Evolutionary conservation across 2,113 vertebrate genomes (phyloP).

Genomic region (Zosterops borbonicus): DNA sequence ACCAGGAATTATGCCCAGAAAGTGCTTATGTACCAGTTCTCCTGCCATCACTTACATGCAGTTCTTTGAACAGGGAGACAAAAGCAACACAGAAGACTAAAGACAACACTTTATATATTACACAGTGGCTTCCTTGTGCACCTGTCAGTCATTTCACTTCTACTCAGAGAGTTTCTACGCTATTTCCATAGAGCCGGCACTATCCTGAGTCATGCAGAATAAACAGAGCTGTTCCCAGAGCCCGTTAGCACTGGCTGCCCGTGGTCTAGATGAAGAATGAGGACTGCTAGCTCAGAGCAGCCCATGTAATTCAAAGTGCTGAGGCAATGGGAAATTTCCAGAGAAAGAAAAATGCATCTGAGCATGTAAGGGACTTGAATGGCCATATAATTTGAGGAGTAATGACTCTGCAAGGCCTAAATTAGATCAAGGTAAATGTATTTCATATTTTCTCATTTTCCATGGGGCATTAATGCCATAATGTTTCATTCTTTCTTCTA

Average conservation of each 20-base stretch:
- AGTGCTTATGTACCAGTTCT: neutral
- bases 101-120: neutral
- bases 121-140: neutral
- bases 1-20: neutral
- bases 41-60: neutral
- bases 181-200: neutral
- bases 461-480: neutral
- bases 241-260: neutral
- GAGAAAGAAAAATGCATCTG: constrained; percentile 2
- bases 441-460: constrained; percentile 45
- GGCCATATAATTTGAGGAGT: constrained; percentile 29
- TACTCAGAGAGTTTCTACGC: neutral
- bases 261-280: neutral
- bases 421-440: constrained; percentile 64
- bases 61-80: neutral
- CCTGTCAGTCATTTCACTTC: neutral
- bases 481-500: neutral
- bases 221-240: neutral
- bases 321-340: constrained; percentile 49
- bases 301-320: constrained; percentile 32
- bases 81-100: neutral
- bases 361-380: constrained; percentile 5
- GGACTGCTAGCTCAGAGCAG: constrained; percentile 46
- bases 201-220: neutral
- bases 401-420: constrained; percentile 40